These are phyloP conservation scores for Pammene aurita DNA, from an alignment of 2,888 invertebrate genomes.

Conservation along the genomic window DNA sequence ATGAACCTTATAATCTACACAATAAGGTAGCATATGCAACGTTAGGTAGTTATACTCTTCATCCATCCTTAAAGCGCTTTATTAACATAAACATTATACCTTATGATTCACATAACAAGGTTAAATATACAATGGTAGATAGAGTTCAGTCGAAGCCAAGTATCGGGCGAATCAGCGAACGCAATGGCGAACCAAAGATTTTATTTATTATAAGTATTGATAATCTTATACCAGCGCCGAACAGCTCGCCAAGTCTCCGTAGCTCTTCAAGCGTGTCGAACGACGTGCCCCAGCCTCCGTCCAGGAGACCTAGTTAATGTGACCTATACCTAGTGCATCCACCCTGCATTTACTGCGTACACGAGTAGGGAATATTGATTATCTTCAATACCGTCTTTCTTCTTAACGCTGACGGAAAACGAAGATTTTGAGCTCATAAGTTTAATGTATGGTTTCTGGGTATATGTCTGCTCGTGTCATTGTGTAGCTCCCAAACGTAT, in stretches of 20 bases:
- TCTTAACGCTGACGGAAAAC: no score
- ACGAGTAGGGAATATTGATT: neutral
- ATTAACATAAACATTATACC: neutral
- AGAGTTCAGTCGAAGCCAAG: neutral
- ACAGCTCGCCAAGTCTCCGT: neutral
- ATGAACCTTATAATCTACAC: neutral
- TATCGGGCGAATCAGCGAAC: no score
- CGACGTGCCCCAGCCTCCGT: neutral
- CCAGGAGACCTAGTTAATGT: constrained; percentile 29
- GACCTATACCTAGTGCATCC: constrained; percentile 12
- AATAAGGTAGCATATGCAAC: neutral
- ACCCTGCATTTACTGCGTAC: constrained; percentile 9
- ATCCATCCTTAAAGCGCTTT: neutral
- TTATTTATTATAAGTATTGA: no score
- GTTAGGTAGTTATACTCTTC: neutral
- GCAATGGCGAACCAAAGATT: no score
- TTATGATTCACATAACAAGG: neutral
- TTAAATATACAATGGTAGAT: no score
- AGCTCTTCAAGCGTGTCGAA: neutral
- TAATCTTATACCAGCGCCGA: no score
- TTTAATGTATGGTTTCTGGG: no score
- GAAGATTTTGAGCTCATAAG: no score
- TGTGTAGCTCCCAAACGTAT: no score
- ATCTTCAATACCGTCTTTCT: neutral
- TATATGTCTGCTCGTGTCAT: no score